Percentiles rank a stretch among this genome's conserved stretches.
Conservation (phyloP, 2,113 vertebrate species). For the Syrmaticus mikado region DNA sequence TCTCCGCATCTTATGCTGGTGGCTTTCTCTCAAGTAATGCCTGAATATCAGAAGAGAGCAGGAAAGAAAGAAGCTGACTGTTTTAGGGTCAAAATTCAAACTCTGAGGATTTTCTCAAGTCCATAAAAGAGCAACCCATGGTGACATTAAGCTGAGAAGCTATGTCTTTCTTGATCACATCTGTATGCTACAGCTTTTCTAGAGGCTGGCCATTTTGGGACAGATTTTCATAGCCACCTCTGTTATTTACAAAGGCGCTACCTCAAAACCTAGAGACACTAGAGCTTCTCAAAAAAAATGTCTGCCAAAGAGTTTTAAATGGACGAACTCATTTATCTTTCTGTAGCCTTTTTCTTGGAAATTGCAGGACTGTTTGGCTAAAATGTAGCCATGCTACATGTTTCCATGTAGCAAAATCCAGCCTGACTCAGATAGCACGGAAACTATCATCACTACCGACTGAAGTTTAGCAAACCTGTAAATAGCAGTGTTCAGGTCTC, state of each 20-base stretch:
- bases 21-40: background rate
- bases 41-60: background rate
- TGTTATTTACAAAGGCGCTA: background rate
- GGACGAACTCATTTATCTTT: background rate
- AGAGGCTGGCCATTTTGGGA: background rate
- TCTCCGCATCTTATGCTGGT: background rate
- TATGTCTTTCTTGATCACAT: background rate
- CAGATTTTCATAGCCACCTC: background rate
- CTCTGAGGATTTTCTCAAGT: background rate
- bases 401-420: background rate
- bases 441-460: constrained; percentile 2
- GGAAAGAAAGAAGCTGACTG: background rate
- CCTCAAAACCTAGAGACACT: background rate
- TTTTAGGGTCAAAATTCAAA: background rate
- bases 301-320: background rate
- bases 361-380: constrained; percentile 11
- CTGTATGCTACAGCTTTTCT: background rate
- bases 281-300: background rate
- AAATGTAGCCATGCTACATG: background rate
- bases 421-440: constrained; percentile 42
- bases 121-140: background rate
- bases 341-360: constrained; percentile 43
- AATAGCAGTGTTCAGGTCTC: constrained; percentile 3
- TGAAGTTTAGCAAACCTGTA: constrained; percentile 25
- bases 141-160: background rate